These are phyloP conservation scores for Ceratotherium simum DNA, from an alignment of 2,113 vertebrate species.

Conservation along the genomic window DNA sequence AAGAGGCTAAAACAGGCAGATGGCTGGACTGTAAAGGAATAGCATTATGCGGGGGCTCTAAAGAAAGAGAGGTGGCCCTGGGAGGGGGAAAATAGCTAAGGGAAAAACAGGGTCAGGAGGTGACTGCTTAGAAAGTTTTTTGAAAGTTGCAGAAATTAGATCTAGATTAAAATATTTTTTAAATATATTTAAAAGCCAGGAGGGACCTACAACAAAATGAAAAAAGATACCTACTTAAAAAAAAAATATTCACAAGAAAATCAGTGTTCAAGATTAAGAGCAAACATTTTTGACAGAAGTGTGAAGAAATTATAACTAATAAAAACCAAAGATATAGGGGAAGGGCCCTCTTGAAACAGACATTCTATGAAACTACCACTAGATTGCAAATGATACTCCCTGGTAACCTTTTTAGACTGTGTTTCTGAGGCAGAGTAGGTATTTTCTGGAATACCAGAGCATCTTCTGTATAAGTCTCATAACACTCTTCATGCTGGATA, in stretches of 20 bases:
- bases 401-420: background rate
- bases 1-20: conserved; percentile 80
- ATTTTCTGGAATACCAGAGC: background rate
- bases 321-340: background rate
- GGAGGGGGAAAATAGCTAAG: conserved; percentile 41
- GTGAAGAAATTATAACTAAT: conserved; percentile 62
- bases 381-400: background rate
- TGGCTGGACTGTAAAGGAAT: conserved; percentile 80
- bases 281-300: conserved; percentile 37
- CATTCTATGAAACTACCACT: background rate
- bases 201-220: conserved; percentile 2
- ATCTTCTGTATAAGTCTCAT: background rate
- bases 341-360: conserved; percentile 49
- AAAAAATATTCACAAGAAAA: conserved; percentile 4
- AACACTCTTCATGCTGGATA: background rate
- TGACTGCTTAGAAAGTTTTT: conserved; percentile 71
- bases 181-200: conserved; percentile 46
- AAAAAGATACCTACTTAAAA: background rate
- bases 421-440: background rate
- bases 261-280: conserved; percentile 50
- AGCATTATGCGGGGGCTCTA: conserved; percentile 73
- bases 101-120: conserved; percentile 71
- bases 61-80: conserved; percentile 41
- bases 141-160: conserved; percentile 75
- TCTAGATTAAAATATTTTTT: conserved; percentile 67